Evolutionary conservation across 2,797 vertebrate genomes (phyloP).

Genomic region (Sebastes trivittatus): DNA sequence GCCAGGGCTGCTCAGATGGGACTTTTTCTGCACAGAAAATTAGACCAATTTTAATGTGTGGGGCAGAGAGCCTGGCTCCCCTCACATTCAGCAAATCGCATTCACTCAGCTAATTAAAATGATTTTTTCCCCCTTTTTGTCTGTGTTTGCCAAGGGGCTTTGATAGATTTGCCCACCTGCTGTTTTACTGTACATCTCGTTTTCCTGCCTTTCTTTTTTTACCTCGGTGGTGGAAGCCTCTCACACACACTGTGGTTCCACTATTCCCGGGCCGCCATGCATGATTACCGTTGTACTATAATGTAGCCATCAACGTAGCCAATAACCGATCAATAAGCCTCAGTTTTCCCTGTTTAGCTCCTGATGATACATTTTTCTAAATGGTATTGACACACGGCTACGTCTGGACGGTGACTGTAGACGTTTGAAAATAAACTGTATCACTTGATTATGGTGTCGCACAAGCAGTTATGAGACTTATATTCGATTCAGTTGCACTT

Average conservation of each 20-base stretch:
- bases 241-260: neutral
- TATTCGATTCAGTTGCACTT: constrained; percentile 20
- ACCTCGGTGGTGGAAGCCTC: constrained; percentile 3
- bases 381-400: constrained; percentile 20
- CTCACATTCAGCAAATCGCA: constrained; percentile 91
- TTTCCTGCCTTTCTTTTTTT: constrained; percentile 5
- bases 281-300: constrained; percentile 12
- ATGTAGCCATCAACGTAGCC: constrained; percentile 10
- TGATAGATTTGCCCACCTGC: constrained; percentile 97
- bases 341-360: constrained; percentile 32
- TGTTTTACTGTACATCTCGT: constrained; percentile 81
- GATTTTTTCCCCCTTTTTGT: constrained; percentile 82
- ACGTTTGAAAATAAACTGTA: constrained; percentile 29
- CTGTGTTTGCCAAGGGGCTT: constrained; percentile 82
- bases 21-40: constrained; percentile 96
- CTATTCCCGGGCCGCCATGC: constrained; percentile 2
- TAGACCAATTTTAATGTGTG: constrained; percentile 98
- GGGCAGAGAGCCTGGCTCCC: constrained; percentile 84
- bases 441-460: constrained; percentile 19
- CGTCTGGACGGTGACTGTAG: neutral
- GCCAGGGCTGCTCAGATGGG: constrained; percentile 96
- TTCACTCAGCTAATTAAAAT: constrained; percentile 99
- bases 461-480: neutral
- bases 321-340: constrained; percentile 53
- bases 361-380: constrained; percentile 29